Conservation (phyloP, 1,140 invertebrate species). For the Temnothorax longispinosus region DNA sequence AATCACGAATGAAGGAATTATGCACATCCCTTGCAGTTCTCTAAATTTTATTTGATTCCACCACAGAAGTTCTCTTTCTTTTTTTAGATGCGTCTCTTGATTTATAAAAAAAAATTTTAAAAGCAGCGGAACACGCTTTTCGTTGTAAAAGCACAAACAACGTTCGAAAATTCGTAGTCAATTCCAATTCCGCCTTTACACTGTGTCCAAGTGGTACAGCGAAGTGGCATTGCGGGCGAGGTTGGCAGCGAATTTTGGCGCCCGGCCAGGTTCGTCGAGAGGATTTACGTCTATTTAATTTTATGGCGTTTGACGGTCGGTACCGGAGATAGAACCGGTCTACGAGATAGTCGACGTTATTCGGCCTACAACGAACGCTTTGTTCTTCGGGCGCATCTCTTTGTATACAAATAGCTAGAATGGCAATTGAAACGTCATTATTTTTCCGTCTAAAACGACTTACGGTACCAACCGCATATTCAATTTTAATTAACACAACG, state of each 20-base stretch:
- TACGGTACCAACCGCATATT: neutral
- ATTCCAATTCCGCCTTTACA: conserved; percentile 65
- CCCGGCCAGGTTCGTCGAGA: conserved; percentile 61
- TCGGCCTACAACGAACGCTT: neutral
- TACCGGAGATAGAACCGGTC: conserved; percentile 42
- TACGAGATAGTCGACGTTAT: conserved; percentile 41
- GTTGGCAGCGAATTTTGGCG: conserved; percentile 69
- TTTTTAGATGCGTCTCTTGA: neutral
- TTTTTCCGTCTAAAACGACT: neutral
- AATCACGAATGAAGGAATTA: neutral
- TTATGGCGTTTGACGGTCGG: conserved; percentile 73
- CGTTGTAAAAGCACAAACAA: neutral
- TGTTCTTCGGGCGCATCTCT: conserved; percentile 11
- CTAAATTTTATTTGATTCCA: conserved; percentile 2
- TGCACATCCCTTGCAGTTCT: neutral
- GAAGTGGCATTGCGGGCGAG: conserved; percentile 54
- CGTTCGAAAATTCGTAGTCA: conserved; percentile 69
- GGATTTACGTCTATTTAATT: conserved; percentile 77
- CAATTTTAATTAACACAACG: conserved; percentile 16
- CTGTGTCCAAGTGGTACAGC: conserved; percentile 66
- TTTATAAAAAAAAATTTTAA: neutral
- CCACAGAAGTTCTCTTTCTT: no score
- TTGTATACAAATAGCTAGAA: conserved; percentile 15
- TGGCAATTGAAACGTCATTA: conserved; percentile 35
- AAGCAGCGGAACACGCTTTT: neutral